Evolutionary conservation across 2,113 vertebrate species (phyloP), one percentile per base, ranked within the genome.

Genomic region (Tricholaema leucomelas): DNA sequence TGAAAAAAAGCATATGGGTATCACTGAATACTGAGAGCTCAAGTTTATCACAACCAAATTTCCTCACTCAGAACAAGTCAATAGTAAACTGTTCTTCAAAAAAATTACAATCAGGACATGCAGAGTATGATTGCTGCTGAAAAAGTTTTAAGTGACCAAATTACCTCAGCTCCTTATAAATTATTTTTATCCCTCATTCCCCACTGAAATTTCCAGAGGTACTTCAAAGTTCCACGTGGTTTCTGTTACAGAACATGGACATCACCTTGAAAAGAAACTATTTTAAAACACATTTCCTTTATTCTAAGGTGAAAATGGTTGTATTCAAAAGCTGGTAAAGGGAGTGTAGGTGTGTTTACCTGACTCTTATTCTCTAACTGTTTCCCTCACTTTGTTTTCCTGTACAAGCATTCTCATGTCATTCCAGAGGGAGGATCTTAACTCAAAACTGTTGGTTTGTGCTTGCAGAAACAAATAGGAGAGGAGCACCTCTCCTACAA

Each of bases 1-100:
- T 91, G 82, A 85, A 95, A 97, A 44, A 44, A 18, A 97, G 84
- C 90, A 95, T 82, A 93, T 79, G 81, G 69, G 15, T 46, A 58
- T 70, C 55, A 44, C 2, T 85, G 88, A 91, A 87, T 6, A 6
- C 17, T 93, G 69, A 85, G 88, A 94, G 50, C 36, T 55, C 48
- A 92, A 77, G 50, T 40, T 35, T 40, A 12, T 58, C 40, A 20
- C 48, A 70, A 79, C 72, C 66, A 91, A 90, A 91, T 86, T 87
- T 80, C 70, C 66, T 61, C 48, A 90, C 42, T 92, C 24, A 82
- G 66, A 33, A 87, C 82, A 83, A 90, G 48, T 79, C 84, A 78
- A 38, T 65, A 48, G 31, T 85, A 88, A 95, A 77, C 13, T 69
- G 44, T 86, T 88, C 67, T 95, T 81, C n/a, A n/a, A 70, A 83